phyloP scores from a whole-genome alignment of 2,797 vertebrate genomes.

The Anguilla anguilla region DNA sequence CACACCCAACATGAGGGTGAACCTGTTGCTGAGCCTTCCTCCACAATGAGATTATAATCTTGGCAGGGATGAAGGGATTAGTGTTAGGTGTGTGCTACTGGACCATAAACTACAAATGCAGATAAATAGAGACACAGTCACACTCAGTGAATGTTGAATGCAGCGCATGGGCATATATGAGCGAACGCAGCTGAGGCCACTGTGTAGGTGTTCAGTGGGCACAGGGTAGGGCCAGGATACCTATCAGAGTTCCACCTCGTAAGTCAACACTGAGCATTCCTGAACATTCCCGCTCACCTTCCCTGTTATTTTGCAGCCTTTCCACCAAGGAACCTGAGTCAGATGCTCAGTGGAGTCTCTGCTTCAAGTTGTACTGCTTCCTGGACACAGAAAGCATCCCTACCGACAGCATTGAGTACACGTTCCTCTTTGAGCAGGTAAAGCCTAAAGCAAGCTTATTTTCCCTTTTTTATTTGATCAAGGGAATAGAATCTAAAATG shows the following conservation, averaged over 20 bases:
- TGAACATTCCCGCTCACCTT: background rate
- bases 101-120: slow-evolving; percentile 37
- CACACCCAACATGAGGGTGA: background rate
- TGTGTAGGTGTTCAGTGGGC: slow-evolving; percentile 25
- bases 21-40: background rate
- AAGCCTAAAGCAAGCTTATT: slow-evolving; percentile 21
- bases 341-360: slow-evolving; percentile 79
- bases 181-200: slow-evolving; percentile 18
- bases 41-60: slow-evolving; percentile 48
- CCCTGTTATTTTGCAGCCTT: slow-evolving; percentile 65
- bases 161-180: slow-evolving; percentile 6
- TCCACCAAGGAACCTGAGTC: slow-evolving; percentile 75
- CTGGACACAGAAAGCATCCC: slow-evolving; percentile 85
- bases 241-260: slow-evolving; percentile 4
- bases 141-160: slow-evolving; percentile 2
- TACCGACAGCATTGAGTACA: slow-evolving; percentile 85
- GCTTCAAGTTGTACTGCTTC: slow-evolving; percentile 91
- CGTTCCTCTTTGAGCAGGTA: slow-evolving; percentile 94
- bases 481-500: background rate
- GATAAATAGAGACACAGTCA: slow-evolving; percentile 13
- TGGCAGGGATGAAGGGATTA: slow-evolving; percentile 54
- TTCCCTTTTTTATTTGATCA: background rate
- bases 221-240: slow-evolving; percentile 7
- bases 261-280: background rate
- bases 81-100: slow-evolving; percentile 45